Evolutionary conservation across 2,113 vertebrate species (phyloP), one percentile per base, ranked within the genome.

Genomic region (Canis aureus): DNA sequence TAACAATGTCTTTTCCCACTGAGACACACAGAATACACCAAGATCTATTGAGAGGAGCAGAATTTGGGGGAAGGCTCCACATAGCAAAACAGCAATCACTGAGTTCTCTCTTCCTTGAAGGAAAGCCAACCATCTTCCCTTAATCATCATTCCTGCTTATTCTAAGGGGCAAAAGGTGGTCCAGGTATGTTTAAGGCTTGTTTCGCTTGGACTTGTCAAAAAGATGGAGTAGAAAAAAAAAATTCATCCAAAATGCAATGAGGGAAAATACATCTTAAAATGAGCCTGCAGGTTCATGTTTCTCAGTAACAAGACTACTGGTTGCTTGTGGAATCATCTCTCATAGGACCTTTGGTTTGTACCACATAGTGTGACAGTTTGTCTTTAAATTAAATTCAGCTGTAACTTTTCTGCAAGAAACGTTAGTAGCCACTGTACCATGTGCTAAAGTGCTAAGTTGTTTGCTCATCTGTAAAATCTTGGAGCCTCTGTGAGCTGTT

Each of bases 1-100:
- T 97, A 95, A 96, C 93, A 97, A 90, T 97, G 74, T 86, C 85
- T 97, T 0, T 86, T 97, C 84, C 78, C 86, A 96, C 88, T 84
- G 74, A 95, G 88, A 71, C 78, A 89, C 71, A 96, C 82, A 62
- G 67, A 93, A 66, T n/a, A 32, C 57, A 73, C 16, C 32, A 69
- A 22, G 78, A 91, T 88, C 59, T 49, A 27, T 35, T 57, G 29
- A 88, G 69, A 92, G 17, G 23, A 92, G 35, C 15, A 25, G 55
- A 29, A 25, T 87, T 79, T 17, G 0, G 35, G 80, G 13, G 17
- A 35, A 93, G 66, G 59, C 43, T 80, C 55, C 49, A 49, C 1
- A 13, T 78, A 32, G 32, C 17, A 38, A 35, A 55, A 19, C 49
- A 1, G 27, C 51, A 88, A 60, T 94, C 32, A 60, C 8, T 43